These are phyloP conservation scores for Ateles fusciceps DNA, from an alignment of 2,797 vertebrate species.

Conservation along the genomic window DNA sequence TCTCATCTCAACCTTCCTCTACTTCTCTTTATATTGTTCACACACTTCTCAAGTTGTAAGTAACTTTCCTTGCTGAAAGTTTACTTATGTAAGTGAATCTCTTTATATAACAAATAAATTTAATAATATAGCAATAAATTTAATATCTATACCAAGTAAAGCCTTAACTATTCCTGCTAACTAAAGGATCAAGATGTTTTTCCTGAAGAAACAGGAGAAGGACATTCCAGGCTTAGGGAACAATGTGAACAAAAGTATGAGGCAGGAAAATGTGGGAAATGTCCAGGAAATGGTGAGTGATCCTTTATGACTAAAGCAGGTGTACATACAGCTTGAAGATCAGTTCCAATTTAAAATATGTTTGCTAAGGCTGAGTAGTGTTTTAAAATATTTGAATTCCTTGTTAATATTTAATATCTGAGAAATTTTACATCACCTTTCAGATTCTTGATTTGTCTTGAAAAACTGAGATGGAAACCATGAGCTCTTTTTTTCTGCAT, in stretches of 20 bases:
- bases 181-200: neutral
- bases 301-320: neutral
- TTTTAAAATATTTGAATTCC: slow-evolving; percentile 1
- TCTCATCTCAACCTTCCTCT: neutral
- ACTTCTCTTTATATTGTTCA: neutral
- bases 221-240: neutral
- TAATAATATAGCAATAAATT: neutral
- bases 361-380: neutral
- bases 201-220: neutral
- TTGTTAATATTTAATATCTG: slow-evolving; percentile 24
- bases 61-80: neutral
- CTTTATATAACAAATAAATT: neutral
- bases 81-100: neutral
- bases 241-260: neutral
- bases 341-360: neutral
- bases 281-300: neutral
- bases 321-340: neutral
- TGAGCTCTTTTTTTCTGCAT: neutral
- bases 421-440: neutral
- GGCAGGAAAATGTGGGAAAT: neutral
- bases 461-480: neutral
- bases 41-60: neutral
- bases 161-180: neutral
- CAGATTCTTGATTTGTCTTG: neutral
- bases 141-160: neutral